phyloP scores from a whole-genome alignment of 2,888 invertebrate species.

The Hesperia comma region DNA sequence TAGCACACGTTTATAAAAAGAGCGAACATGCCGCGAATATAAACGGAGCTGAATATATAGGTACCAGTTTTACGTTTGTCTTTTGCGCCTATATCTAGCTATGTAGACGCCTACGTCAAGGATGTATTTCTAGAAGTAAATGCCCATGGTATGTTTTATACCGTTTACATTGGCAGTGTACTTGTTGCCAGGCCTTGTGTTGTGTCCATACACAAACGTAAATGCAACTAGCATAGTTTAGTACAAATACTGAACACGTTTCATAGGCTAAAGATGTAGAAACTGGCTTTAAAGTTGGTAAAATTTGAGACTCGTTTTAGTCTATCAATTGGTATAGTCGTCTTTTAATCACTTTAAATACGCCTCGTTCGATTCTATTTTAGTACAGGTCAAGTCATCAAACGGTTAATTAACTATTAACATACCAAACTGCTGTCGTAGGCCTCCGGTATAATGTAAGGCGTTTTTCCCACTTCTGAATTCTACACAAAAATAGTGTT shows the following conservation, averaged over 20 bases:
- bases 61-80: background rate
- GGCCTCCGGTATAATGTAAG: background rate
- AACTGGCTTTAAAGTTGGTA: no score
- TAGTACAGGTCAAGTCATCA: no score
- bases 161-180: background rate
- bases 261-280: no score
- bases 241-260: no score
- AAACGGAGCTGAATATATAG: background rate
- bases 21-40: constrained; percentile 20
- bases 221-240: background rate
- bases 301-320: no score
- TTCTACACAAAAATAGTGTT: no score
- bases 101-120: background rate
- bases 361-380: no score
- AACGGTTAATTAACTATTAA: no score
- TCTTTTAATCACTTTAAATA: no score
- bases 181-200: background rate
- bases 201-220: background rate
- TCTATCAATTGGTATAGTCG: no score
- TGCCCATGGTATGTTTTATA: background rate
- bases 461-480: no score
- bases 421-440: no score
- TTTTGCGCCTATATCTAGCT: background rate
- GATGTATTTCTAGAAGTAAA: background rate
- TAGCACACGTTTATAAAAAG: constrained; percentile 21